A percentile compares a stretch with the other conserved stretches of the same genome.
These are phyloP conservation scores for Diplodus puntazzo DNA, from an alignment of 2,797 vertebrate species.

Conservation along the genomic window DNA sequence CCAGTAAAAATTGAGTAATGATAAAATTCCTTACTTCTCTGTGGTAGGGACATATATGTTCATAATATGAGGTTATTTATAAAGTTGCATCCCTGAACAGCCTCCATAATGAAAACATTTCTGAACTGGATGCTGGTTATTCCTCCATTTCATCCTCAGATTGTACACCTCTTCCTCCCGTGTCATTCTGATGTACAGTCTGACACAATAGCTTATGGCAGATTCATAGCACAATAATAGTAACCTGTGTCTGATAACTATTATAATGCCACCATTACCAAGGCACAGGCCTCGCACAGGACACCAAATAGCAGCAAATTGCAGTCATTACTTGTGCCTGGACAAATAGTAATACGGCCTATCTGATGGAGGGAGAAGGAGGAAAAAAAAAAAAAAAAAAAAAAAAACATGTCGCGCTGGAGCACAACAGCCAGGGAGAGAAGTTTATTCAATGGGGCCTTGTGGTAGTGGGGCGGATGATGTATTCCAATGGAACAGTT, in stretches of 20 bases:
- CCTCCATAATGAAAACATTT: slow-evolving; percentile 35
- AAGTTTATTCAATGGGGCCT: slow-evolving; percentile 75
- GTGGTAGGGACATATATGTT: background rate
- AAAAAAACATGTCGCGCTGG: slow-evolving; percentile 58
- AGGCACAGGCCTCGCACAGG: slow-evolving; percentile 60
- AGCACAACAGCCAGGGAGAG: slow-evolving; percentile 68
- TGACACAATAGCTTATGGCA: slow-evolving; percentile 67
- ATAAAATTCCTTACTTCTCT: background rate
- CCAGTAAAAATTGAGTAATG: too few relatives aligned
- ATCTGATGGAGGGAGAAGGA: slow-evolving; percentile 48
- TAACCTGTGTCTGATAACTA: slow-evolving; percentile 71
- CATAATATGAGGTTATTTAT: slow-evolving; percentile 4
- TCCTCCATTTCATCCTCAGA: slow-evolving; percentile 5
- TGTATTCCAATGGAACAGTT: slow-evolving; percentile 78
- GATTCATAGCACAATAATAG: slow-evolving; percentile 77
- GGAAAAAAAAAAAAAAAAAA: background rate
- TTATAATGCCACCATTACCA: slow-evolving; percentile 77
- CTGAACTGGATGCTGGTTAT: slow-evolving; percentile 15
- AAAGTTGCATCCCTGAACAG: slow-evolving; percentile 12
- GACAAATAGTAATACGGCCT: slow-evolving; percentile 76
- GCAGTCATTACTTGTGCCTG: slow-evolving; percentile 74
- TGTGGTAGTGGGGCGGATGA: slow-evolving; percentile 71
- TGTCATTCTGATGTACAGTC: slow-evolving; percentile 60
- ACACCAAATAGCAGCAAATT: slow-evolving; percentile 79
- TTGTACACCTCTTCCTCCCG: slow-evolving; percentile 21